Conservation (phyloP, 2,113 vertebrate species). For the Phrynosoma platyrhinos region DNA sequence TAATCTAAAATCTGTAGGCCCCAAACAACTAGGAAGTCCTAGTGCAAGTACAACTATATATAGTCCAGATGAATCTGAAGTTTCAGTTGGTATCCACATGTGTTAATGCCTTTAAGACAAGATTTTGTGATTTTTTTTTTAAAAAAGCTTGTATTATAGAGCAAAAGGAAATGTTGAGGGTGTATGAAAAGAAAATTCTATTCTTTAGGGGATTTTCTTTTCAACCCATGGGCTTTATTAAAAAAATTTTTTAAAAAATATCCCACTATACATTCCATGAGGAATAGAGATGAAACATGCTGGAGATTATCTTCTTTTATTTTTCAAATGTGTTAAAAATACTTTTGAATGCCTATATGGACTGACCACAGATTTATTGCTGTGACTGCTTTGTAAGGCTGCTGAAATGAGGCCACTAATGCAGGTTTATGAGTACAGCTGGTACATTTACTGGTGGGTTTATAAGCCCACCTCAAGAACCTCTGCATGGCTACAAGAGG, state of each 20-base stretch:
- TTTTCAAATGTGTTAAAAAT: constrained; percentile 82
- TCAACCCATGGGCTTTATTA: constrained; percentile 27
- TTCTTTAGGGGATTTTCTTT: constrained; percentile 42
- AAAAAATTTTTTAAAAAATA: constrained; percentile 43
- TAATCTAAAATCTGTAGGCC: not conserved
- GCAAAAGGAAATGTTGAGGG: not conserved
- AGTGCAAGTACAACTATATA: not conserved
- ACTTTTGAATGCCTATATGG: constrained; percentile 81
- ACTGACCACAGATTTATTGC: constrained; percentile 83
- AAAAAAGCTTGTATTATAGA: not conserved
- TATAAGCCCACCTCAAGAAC: constrained; percentile 84
- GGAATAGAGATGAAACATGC: constrained; percentile 68
- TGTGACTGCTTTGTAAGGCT: constrained; percentile 76
- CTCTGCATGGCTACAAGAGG: constrained; percentile 77
- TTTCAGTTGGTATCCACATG: not conserved
- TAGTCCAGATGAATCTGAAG: not conserved
- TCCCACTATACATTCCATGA: constrained; percentile 60
- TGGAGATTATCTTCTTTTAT: constrained; percentile 80
- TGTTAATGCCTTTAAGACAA: not conserved
- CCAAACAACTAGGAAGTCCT: not conserved
- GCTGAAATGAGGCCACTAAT: constrained; percentile 73
- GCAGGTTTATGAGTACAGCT: constrained; percentile 85
- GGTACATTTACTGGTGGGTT: constrained; percentile 83
- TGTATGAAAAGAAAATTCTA: not conserved
- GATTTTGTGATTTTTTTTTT: not conserved